A percentile compares a stretch with the other conserved stretches of the same genome.
Evolutionary conservation across 2,888 invertebrate species (phyloP).

Genomic region (Lasioglossum zephyrum): DNA sequence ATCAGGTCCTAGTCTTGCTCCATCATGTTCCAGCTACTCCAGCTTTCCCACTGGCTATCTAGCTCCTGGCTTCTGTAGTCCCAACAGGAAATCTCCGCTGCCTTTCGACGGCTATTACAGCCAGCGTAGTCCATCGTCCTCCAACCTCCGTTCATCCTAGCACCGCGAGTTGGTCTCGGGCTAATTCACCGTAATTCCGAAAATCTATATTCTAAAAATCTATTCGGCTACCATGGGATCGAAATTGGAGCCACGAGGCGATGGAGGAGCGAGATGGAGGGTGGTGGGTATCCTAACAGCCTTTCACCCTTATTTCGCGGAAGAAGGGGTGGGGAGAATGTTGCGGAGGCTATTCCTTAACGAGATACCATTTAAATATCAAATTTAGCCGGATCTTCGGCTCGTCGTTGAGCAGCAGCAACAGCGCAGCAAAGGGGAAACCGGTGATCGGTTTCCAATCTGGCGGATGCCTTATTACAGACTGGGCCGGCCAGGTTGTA

Average conservation of each 20-base stretch:
- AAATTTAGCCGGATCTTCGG: conserved; percentile 50
- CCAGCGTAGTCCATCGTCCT: conserved; percentile 20
- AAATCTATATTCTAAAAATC: conserved; percentile 25
- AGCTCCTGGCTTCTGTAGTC: neutral
- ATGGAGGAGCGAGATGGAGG: neutral
- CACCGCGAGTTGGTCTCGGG: neutral
- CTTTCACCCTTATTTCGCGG: conserved; percentile 29
- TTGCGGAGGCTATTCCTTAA: conserved; percentile 56
- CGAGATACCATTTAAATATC: conserved; percentile 68
- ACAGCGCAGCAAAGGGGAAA: conserved; percentile 22
- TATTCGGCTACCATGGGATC: neutral
- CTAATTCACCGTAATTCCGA: conserved; percentile 22
- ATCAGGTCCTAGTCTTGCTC: neutral
- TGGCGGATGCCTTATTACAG: conserved; percentile 71
- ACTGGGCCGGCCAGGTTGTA: conserved; percentile 49
- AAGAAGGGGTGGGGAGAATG: conserved; percentile 24
- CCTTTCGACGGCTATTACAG: neutral
- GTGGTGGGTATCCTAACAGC: neutral
- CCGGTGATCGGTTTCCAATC: conserved; percentile 72
- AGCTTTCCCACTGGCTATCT: neutral
- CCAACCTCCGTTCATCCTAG: neutral
- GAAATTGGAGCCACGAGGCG: conserved; percentile 26
- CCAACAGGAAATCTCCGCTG: conserved; percentile 25
- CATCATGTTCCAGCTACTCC: neutral
- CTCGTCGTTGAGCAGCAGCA: conserved; percentile 1